Percentiles rank a stretch among this genome's conserved stretches.
phyloP scores from a whole-genome alignment of 1,140 invertebrate species.

The Hermetia illucens region DNA sequence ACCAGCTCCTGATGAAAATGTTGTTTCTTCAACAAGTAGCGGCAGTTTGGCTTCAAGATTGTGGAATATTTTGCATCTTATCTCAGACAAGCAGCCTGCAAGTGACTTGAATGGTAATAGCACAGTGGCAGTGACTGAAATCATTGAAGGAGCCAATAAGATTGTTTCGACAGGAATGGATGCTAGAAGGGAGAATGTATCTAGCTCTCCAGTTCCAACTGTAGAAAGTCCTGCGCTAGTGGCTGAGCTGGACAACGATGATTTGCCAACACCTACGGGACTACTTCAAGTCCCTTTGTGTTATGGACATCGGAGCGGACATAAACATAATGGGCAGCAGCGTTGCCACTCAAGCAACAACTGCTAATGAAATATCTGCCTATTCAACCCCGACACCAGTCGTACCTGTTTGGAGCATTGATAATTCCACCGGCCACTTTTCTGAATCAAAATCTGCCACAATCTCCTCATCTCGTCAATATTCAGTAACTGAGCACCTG shows the following conservation, averaged over 20 bases:
- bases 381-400: neutral
- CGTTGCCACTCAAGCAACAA: constrained; percentile 3
- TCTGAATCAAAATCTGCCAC: neutral
- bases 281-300: constrained; percentile 1
- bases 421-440: neutral
- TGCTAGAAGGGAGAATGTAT: too few relatives aligned
- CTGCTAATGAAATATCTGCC: neutral
- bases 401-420: neutral
- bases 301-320: too few relatives aligned
- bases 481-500: constrained; percentile 6
- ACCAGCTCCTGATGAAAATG: too few relatives aligned
- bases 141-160: too few relatives aligned
- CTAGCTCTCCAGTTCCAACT: too few relatives aligned
- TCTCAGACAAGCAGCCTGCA: too few relatives aligned
- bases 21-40: too few relatives aligned
- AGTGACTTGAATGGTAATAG: too few relatives aligned
- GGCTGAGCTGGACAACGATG: constrained; percentile 4
- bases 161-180: too few relatives aligned
- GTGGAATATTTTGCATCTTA: too few relatives aligned
- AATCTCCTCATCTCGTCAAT: neutral
- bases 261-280: constrained; percentile 5
- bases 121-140: too few relatives aligned
- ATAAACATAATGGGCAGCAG: neutral
- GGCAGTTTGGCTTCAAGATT: too few relatives aligned
- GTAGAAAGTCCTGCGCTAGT: constrained; percentile 5